Base-by-base conservation (phyloP, 2,797 vertebrate genomes). In the Periophthalmus magnuspinnatus region DNA sequence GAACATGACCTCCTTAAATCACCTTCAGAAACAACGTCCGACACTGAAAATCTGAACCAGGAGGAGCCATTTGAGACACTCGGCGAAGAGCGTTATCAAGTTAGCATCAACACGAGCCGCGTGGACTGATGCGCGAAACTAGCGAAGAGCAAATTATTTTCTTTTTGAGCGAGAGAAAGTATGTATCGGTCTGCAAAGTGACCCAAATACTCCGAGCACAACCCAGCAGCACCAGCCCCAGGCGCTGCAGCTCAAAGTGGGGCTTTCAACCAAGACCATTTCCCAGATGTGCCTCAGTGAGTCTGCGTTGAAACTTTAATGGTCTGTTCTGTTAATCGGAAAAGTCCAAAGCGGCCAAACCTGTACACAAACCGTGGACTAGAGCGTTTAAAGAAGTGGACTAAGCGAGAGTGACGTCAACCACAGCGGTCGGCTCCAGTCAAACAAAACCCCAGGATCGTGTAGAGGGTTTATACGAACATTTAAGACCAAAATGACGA, bases 161-260 rank as follows among this genome's bases (percentile, higher is more conserved):
- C 58, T 56, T 56, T 56, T 32, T 28, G 24, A 32, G 36, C 14
- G 55, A 24, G 41, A 68, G 68, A 73, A 81, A 83, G 86, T 82
- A 80, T 85, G 80, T 84, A 89, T 92, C 91, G 88, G 79, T 76
- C 86, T 87, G 89, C 38, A 70, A 86, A 91, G 84, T 91, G 90
- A 92, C 92, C 92, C 87, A 92, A 88, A 91, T 92, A 88, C 81
- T 84, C 76, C 70, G 76, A 90, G 85, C 84, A 81, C 78, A 81
- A 85, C 78, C 83, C 68, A 57, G 79, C 74, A 81, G 76, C 74
- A 81, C 77, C 83, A 81, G 77, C 83, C 86, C 1, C 78, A 86
- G 86, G 86, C 88, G 72, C 71, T 74, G 78, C 68, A 77, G 84
- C 86, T 85, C 80, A 82, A 86, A 87, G 80, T 78, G 66, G 68